These are phyloP conservation scores for Clivina fossor DNA, from an alignment of 2,888 invertebrate species.

Conservation along the genomic window DNA sequence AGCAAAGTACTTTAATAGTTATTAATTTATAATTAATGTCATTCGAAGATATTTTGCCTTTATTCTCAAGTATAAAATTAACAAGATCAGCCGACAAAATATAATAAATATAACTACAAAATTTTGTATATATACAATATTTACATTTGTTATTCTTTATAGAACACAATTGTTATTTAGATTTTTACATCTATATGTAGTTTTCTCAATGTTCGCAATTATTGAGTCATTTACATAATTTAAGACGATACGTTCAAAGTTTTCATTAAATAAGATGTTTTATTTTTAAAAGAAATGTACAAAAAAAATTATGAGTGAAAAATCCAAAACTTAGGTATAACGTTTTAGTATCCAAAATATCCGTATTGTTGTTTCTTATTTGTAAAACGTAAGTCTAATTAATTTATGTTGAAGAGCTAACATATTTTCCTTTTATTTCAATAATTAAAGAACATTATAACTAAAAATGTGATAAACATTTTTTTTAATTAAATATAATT, in stretches of 20 bases:
- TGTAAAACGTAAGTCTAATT: too few species aligned
- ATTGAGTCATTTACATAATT: slow-evolving; percentile 2
- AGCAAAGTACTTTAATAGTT: slow-evolving; percentile 28
- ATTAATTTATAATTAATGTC: slow-evolving; percentile 11
- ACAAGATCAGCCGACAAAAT: not conserved
- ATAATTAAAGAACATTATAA: too few species aligned
- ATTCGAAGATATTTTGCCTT: slow-evolving; percentile 17
- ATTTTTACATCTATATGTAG: slow-evolving; percentile 29
- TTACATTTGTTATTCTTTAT: slow-evolving; percentile 26
- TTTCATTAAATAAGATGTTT: not conserved
- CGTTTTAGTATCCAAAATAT: not conserved
- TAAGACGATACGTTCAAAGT: not conserved
- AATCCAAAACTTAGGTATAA: not conserved
- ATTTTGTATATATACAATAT: slow-evolving; percentile 23
- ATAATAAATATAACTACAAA: slow-evolving; percentile 5
- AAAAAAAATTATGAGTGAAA: not conserved
- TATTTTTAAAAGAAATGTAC: not conserved
- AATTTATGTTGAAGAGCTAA: too few species aligned
- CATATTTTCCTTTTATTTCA: too few species aligned
- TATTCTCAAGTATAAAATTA: slow-evolving; percentile 9
- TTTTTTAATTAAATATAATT: too few species aligned
- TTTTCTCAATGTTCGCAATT: slow-evolving; percentile 14
- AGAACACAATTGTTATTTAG: slow-evolving; percentile 22
- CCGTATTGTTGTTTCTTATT: too few species aligned
- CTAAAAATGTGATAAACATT: too few species aligned